Conservation (phyloP, 2,888 invertebrate genomes). For the Asteroscopus sphinx region DNA sequence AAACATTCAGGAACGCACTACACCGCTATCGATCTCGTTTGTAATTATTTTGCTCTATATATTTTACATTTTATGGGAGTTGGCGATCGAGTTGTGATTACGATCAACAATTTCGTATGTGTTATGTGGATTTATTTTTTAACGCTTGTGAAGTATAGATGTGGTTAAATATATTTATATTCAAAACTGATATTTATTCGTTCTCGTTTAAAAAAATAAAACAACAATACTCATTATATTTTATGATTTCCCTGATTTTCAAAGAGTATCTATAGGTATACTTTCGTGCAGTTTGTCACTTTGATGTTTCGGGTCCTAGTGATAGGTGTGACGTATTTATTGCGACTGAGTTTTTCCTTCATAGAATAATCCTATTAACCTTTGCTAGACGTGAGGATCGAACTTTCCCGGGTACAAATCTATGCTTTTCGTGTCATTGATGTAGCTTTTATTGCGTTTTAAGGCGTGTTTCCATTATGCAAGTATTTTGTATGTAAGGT, state of each 20-base stretch:
- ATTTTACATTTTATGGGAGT: conserved; percentile 52
- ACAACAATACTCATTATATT: too few species aligned
- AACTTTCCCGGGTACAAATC: conserved; percentile 5
- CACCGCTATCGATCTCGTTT: conserved; percentile 48
- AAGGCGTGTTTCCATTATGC: background rate
- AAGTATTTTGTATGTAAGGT: too few species aligned
- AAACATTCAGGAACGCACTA: conserved; percentile 48
- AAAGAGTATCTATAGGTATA: too few species aligned
- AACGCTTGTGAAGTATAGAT: conserved; percentile 6
- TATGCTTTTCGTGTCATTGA: conserved; percentile 2
- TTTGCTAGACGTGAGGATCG: conserved; percentile 5
- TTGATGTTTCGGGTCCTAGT: background rate
- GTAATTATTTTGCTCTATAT: conserved; percentile 55
- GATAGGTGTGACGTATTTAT: conserved; percentile 2
- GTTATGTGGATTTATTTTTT: conserved; percentile 44
- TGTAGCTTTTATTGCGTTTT: background rate
- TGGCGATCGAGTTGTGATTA: conserved; percentile 47
- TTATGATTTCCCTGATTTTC: too few species aligned
- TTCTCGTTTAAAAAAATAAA: too few species aligned
- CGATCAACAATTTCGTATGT: conserved; percentile 39
- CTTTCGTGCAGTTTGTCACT: too few species aligned
- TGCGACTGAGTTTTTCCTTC: conserved; percentile 6
- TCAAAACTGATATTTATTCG: too few species aligned
- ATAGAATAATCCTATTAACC: conserved; percentile 1
- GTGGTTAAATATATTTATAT: conserved; percentile 3